A percentile compares a stretch with the other conserved stretches of the same genome.
phyloP scores from a whole-genome alignment of 1,140 invertebrate genomes.

The Hermetia illucens region DNA sequence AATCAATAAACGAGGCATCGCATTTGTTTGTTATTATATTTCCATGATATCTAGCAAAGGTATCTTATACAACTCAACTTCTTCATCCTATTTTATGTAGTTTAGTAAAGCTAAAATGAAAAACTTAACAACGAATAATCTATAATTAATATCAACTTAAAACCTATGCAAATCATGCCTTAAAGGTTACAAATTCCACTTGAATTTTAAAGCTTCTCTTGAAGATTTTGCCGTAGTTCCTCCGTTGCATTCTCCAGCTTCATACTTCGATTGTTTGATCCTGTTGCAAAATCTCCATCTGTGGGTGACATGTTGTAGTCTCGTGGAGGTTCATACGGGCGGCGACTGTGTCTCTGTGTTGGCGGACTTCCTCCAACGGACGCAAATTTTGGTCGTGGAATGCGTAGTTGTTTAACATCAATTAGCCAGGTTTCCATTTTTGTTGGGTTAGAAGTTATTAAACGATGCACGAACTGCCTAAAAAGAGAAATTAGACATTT shows the following conservation, averaged over 20 bases:
- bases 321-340: constrained; percentile 25
- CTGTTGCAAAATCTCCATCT: not conserved
- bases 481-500: not conserved
- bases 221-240: constrained; percentile 51
- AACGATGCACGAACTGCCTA: no score
- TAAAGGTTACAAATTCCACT: no score
- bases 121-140: no score
- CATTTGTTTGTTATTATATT: no score
- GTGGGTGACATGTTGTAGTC: constrained; percentile 18
- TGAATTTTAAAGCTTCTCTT: constrained; percentile 55
- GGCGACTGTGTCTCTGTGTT: constrained; percentile 34
- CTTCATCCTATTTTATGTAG: no score
- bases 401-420: constrained; percentile 65
- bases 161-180: no score
- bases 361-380: constrained; percentile 47
- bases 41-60: no score
- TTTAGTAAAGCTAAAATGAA: no score
- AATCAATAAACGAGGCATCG: no score
- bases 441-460: no score
- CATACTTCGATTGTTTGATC: constrained; percentile 23
- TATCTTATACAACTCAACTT: no score
- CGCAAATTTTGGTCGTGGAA: constrained; percentile 69
- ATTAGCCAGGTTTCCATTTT: constrained; percentile 68
- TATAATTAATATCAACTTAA: no score
- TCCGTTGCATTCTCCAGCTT: constrained; percentile 55